Conservation (phyloP, 2,113 vertebrate genomes). For the Sander lucioperca region DNA sequence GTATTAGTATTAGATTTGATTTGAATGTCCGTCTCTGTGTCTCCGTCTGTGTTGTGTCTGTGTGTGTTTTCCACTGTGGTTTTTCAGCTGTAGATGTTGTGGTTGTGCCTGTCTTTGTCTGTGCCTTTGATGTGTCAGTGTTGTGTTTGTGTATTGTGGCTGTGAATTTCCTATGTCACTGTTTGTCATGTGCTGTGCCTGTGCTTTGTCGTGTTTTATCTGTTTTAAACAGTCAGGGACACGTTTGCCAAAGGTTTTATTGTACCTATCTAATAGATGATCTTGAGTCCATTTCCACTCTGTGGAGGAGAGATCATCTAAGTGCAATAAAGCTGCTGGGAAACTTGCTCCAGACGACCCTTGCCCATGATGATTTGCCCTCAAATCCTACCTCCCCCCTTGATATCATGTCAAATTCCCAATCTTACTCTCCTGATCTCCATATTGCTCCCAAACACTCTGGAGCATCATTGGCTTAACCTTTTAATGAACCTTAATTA, state of each 20-base stretch:
- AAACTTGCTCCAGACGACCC: slow-evolving; percentile 71
- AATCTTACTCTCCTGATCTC: slow-evolving; percentile 65
- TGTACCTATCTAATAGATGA: slow-evolving; percentile 70
- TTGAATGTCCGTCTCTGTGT: slow-evolving; percentile 46
- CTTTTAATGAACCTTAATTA: neutral
- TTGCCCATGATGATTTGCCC: slow-evolving; percentile 70
- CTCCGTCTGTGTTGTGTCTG: slow-evolving; percentile 39
- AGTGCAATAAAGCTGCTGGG: slow-evolving; percentile 73
- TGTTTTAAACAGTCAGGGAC: slow-evolving; percentile 71
- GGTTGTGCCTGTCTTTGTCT: slow-evolving; percentile 43
- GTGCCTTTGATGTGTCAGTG: slow-evolving; percentile 59
- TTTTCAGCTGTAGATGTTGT: slow-evolving; percentile 40
- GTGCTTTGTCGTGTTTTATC: slow-evolving; percentile 71
- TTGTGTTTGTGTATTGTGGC: slow-evolving; percentile 69
- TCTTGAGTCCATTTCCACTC: slow-evolving; percentile 62
- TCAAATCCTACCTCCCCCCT: slow-evolving; percentile 63
- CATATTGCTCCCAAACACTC: slow-evolving; percentile 72
- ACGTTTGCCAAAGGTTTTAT: slow-evolving; percentile 72
- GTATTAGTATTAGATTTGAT: slow-evolving; percentile 30
- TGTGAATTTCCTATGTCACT: slow-evolving; percentile 50
- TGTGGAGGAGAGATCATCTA: slow-evolving; percentile 76
- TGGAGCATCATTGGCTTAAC: slow-evolving; percentile 56
- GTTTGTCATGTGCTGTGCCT: slow-evolving; percentile 66
- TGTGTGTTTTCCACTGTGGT: slow-evolving; percentile 27
- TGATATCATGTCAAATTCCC: slow-evolving; percentile 60